Evolutionary conservation across 2,888 invertebrate species (phyloP).

Genomic region (Hybos culiciformis): DNA sequence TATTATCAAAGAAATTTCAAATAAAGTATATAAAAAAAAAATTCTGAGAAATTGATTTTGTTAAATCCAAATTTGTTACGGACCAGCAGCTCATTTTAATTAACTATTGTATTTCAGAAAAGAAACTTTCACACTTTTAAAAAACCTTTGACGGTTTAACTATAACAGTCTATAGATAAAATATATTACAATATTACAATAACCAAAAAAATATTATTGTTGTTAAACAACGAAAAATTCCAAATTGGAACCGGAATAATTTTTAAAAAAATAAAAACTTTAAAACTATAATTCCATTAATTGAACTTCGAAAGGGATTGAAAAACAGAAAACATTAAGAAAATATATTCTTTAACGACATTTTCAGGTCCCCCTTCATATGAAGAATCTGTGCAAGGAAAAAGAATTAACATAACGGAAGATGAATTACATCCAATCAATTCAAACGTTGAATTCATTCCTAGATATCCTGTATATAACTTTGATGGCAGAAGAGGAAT

Average conservation of each 20-base stretch:
- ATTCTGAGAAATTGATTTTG: too few species aligned
- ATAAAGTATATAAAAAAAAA: too few species aligned
- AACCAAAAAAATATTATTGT: too few species aligned
- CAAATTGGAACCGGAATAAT: not conserved
- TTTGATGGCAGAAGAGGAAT: too few species aligned
- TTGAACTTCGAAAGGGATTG: not conserved
- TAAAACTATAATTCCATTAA: not conserved
- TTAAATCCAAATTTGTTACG: too few species aligned
- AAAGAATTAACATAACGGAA: slow-evolving; percentile 24
- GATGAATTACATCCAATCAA: slow-evolving; percentile 25
- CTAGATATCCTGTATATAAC: slow-evolving; percentile 32
- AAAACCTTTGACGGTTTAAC: too few species aligned
- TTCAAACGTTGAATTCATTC: slow-evolving; percentile 25
- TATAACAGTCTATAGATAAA: too few species aligned
- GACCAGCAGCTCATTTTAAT: too few species aligned
- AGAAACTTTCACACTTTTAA: too few species aligned
- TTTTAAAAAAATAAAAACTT: not conserved
- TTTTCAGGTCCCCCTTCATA: slow-evolving; percentile 32
- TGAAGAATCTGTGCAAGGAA: slow-evolving; percentile 33
- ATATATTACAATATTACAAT: too few species aligned
- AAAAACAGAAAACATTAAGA: not conserved
- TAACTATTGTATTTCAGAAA: too few species aligned
- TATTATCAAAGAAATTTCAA: too few species aligned
- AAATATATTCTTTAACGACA: slow-evolving; percentile 5
- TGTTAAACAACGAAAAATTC: not conserved